Base-by-base conservation (phyloP, 2,113 vertebrate species). In the Plectropomus leopardus region DNA sequence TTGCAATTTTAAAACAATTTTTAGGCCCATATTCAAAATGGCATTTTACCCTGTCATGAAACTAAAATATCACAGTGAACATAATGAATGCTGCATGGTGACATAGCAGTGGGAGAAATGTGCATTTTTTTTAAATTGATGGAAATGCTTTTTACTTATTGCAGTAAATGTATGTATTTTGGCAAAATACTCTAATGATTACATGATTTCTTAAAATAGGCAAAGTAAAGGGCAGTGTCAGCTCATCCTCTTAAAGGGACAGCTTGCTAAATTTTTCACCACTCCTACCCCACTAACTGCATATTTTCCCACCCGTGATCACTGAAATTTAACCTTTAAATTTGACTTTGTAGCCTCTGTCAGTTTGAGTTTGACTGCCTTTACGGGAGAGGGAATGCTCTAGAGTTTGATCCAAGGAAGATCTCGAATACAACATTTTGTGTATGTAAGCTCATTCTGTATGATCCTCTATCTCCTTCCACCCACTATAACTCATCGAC, bases 201-300 rank as follows among this genome's bases (percentile, higher is more conserved):
- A 50, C n/a, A 45, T 65, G 17, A 45, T 71, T 68, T 73, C 58
- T 78, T 55, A 68, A 77, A 82, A 82, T 76, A 73, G 63, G 24
- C 72, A 65, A 78, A 75, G 26, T 48, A 26, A 65, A 77, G 26
- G 78, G 48, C 55, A 65, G 45, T 55, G 59, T 79, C 65, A 83
- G 32, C 59, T 71, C 63, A 68, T 87, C 50, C 34, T 75, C 86
- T 92, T 87, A 91, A 90, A 91, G 87, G n/a, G 65, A 82, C 84
- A 88, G 86, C 65, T 80, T 85, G 47, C 32, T 34, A 28, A 72
- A 7, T 72, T 69, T 42, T 72, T 34, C n/a, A 40, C n/a, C 3
- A 54, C 30, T 75, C 65, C 54, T 32, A 44, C 9, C 23, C 36
- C 50, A 24, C 44, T 61, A 30, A 73, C 54, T 78, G 40, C 26